A percentile compares a stretch with the other conserved stretches of the same genome.
phyloP scores from a whole-genome alignment of 2,888 invertebrate species.

The Punctoribates punctum region DNA sequence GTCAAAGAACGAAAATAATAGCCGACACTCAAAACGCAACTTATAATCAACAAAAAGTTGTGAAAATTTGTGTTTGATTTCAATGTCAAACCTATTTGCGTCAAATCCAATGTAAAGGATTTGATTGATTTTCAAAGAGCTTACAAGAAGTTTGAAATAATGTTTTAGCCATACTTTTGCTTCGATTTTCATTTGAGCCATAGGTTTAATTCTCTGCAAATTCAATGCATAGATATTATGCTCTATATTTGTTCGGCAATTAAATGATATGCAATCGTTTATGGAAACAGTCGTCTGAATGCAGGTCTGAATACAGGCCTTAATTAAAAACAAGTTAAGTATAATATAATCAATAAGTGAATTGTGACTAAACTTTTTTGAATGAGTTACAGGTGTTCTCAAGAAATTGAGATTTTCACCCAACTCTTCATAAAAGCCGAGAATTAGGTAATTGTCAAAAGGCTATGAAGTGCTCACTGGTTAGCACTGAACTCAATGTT shows the following conservation, averaged over 20 bases:
- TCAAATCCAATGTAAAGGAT: not conserved
- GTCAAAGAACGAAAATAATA: conserved; percentile 7
- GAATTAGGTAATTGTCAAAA: not conserved
- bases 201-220: not conserved
- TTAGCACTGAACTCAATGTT: conserved; percentile 5
- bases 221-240: not conserved
- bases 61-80: not conserved
- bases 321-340: not conserved
- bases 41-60: not conserved
- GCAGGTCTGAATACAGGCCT: not conserved
- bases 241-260: not conserved
- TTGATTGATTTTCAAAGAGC: not conserved
- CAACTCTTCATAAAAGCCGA: not conserved
- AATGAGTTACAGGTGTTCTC: conserved; percentile 19
- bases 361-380: not conserved
- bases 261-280: conserved; percentile 15
- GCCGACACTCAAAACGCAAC: not conserved
- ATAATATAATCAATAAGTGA: not conserved
- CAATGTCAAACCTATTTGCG: not conserved
- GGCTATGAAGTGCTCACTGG: conserved; percentile 5
- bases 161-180: not conserved
- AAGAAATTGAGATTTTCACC: conserved; percentile 21
- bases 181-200: not conserved
- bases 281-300: not conserved
- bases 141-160: not conserved